A percentile compares a stretch with the other conserved stretches of the same genome.
Evolutionary conservation across 2,113 vertebrate species (phyloP).

Genomic region (Grus americana): DNA sequence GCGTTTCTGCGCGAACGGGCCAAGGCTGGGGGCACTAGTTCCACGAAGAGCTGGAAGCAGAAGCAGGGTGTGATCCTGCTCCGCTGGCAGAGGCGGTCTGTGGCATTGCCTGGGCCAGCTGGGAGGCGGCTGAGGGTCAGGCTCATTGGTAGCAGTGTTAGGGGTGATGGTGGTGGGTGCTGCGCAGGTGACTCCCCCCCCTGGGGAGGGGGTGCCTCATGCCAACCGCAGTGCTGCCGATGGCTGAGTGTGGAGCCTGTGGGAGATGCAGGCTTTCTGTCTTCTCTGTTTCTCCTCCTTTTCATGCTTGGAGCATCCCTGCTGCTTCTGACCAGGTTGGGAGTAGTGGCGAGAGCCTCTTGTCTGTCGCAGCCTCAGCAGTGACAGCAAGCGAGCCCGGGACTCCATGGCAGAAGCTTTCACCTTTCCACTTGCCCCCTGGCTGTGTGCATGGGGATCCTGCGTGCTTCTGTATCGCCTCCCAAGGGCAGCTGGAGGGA

Average conservation of each 20-base stretch:
- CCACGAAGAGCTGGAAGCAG: background rate
- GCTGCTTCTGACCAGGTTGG: background rate
- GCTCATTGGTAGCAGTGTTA: accelerated
- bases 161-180: background rate
- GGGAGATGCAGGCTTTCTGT: background rate
- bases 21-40: no score
- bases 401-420: background rate
- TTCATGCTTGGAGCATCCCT: background rate
- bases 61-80: background rate
- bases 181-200: background rate
- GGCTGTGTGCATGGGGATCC: accelerated
- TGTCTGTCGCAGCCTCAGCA: background rate
- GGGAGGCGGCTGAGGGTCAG: background rate
- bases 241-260: background rate
- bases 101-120: background rate
- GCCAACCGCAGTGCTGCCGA: background rate
- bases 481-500: background rate
- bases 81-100: background rate
- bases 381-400: background rate
- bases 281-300: background rate
- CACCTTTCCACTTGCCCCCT: background rate
- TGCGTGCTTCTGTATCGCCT: accelerated
- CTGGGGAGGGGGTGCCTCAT: background rate
- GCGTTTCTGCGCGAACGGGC: accelerated
- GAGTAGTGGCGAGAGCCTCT: background rate